Conservation (phyloP, 2,888 invertebrate species). For the Erannis defoliaria region DNA sequence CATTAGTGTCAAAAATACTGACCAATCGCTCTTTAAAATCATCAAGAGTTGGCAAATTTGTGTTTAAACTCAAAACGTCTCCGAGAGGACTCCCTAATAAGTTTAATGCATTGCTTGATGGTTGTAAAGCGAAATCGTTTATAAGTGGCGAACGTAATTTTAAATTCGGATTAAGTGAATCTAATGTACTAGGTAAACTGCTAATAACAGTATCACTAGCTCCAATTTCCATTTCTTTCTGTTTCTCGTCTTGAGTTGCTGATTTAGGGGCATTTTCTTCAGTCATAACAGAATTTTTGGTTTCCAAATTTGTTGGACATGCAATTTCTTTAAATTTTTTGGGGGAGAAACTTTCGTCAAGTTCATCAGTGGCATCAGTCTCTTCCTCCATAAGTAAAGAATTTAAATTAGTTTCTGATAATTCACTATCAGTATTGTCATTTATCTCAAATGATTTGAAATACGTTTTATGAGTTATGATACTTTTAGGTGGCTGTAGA, state of each 20-base stretch:
- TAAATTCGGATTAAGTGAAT: constrained; percentile 30
- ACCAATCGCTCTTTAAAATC: constrained; percentile 52
- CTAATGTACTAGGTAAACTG: constrained; percentile 39
- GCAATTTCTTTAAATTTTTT: constrained; percentile 6
- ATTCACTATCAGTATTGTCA: not conserved
- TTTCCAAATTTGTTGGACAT: constrained; percentile 21
- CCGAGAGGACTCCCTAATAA: constrained; percentile 39
- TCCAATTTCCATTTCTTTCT: constrained; percentile 56
- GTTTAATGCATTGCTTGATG: constrained; percentile 31
- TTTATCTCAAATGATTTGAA: constrained; percentile 4
- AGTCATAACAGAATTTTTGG: constrained; percentile 4
- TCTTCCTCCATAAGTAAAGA: not conserved
- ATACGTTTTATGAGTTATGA: constrained; percentile 8
- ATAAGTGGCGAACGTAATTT: constrained; percentile 28
- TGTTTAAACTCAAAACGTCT: constrained; percentile 42
- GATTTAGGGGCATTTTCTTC: constrained; percentile 10
- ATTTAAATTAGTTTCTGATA: not conserved
- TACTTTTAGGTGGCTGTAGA: constrained; percentile 6
- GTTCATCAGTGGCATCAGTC: not conserved
- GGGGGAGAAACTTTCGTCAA: not conserved
- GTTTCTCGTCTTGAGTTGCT: constrained; percentile 19
- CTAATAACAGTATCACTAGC: constrained; percentile 60
- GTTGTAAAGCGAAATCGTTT: constrained; percentile 18
- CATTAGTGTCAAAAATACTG: constrained; percentile 51
- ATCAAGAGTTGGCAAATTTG: constrained; percentile 54